Base-by-base conservation (phyloP, 2,113 vertebrate species). In the Panthera uncia region DNA sequence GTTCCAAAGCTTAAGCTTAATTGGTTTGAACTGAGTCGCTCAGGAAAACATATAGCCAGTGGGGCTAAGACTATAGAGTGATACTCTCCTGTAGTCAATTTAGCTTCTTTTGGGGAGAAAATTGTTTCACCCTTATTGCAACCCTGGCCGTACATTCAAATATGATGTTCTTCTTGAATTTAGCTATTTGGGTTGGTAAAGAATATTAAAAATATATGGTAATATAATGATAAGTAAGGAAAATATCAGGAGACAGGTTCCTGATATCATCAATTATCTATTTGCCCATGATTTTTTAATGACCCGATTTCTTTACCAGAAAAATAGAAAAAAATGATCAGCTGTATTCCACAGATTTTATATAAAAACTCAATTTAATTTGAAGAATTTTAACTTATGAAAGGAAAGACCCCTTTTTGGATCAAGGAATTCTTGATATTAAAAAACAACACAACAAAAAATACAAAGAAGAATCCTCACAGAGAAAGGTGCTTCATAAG, bases 11-110 rank as follows among this genome's bases (percentile, higher is more conserved):
- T 95, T 69, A 65, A 76, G 27, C 33, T 97, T 92, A 81, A 23
- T 85, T 89, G 83, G 18, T 88, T 71, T 97, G 31, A 38, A 91
- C 48, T 69, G 78, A 86, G 36, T 95, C 94, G 25, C 66, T 93
- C 61, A 66, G 66, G 89, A 71, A 7, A 66, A 13, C 38, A 81
- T 50, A 65, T 36, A 93, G 65, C 31, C 57, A 33, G 52, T 45
- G 31, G 18, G 36, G 3, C 36, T 73, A 79, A 69, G 55, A 79
- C 18, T 66, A 2, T 85, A 48, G 16, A 78, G 68, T 92, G 55
- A 94, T 92, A 87, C 36, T 65, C 5, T 57, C 63, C 33, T 71
- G 3, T 45, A 91, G 55, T 68, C 57, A 88, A 52, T 90, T 78
- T 55, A 65, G 15, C n/a, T 86, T 81, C 41, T 55, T 80, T 71